These are phyloP conservation scores for Mus spicilegus DNA, from an alignment of 2,113 vertebrate species.

Conservation along the genomic window DNA sequence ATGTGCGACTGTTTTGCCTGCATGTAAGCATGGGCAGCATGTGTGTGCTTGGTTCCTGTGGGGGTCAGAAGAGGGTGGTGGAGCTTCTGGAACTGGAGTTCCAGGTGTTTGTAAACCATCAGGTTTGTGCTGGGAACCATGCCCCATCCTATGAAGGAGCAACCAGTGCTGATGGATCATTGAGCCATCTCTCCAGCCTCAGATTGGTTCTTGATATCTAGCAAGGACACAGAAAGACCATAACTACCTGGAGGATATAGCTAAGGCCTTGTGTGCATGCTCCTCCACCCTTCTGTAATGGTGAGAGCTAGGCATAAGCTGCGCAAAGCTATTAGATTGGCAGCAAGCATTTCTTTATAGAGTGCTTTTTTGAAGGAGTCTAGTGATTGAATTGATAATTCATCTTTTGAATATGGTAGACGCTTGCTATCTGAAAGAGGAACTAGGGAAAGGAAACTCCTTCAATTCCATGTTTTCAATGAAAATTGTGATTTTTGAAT, in stretches of 20 bases:
- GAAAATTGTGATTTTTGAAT: conserved; percentile 34
- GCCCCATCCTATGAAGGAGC: not conserved
- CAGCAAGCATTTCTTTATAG: not conserved
- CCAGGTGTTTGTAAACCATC: no score
- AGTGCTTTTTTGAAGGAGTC: not conserved
- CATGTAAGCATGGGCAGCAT: no score
- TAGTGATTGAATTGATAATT: not conserved
- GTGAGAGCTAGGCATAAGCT: not conserved
- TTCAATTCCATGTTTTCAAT: not conserved
- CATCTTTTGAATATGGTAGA: conserved; percentile 5
- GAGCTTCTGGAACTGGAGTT: not conserved
- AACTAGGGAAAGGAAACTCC: not conserved
- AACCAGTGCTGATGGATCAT: not conserved
- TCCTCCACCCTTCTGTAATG: not conserved
- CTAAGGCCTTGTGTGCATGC: not conserved
- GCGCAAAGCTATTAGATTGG: not conserved
- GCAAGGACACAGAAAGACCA: not conserved
- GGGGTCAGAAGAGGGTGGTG: not conserved
- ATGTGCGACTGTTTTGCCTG: not conserved
- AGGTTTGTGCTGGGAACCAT: not conserved
- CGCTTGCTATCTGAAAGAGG: not conserved
- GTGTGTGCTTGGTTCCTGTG: not conserved
- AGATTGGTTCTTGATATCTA: not conserved
- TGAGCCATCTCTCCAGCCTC: not conserved
- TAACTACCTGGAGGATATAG: not conserved